Evolutionary conservation across 2,113 vertebrate genomes (phyloP).

Genomic region (Periophthalmus modestus): DNA sequence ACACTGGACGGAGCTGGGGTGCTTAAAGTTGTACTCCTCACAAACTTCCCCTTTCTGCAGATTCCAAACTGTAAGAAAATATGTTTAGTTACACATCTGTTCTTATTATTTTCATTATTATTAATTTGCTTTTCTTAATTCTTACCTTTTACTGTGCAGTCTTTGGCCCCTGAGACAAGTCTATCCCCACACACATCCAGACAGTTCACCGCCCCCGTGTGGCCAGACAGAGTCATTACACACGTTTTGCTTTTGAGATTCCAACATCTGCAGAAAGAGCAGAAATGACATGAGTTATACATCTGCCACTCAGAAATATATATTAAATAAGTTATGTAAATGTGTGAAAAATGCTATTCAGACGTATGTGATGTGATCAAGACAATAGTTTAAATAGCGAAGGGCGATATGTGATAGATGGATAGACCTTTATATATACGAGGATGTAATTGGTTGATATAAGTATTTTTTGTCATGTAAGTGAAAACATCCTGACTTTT

Average conservation of each 20-base stretch:
- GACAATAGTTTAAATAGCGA: too few species aligned
- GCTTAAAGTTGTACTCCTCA: conserved; percentile 79
- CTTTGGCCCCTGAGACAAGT: conserved; percentile 85
- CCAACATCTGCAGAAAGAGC: conserved; percentile 81
- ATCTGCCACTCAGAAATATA: background rate
- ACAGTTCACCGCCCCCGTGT: conserved; percentile 80
- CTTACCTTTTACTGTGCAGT: conserved; percentile 86
- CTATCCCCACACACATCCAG: conserved; percentile 75
- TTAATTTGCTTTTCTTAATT: too few species aligned
- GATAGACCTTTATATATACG: too few species aligned
- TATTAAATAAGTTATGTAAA: background rate
- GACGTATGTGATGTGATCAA: too few species aligned
- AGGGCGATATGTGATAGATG: too few species aligned
- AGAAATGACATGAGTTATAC: background rate
- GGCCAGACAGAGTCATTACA: conserved; percentile 77
- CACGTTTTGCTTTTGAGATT: conserved; percentile 78
- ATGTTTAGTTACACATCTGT: background rate
- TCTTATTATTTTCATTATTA: background rate
- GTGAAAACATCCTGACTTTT: too few species aligned
- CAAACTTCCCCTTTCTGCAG: conserved; percentile 77
- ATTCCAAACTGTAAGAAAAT: conserved; percentile 82
- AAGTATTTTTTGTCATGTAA: too few species aligned
- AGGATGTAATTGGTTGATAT: too few species aligned
- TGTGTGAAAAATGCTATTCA: too few species aligned
- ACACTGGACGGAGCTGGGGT: conserved; percentile 74